Conservation (phyloP, 2,797 vertebrate species). For the Pteropus rufus region DNA sequence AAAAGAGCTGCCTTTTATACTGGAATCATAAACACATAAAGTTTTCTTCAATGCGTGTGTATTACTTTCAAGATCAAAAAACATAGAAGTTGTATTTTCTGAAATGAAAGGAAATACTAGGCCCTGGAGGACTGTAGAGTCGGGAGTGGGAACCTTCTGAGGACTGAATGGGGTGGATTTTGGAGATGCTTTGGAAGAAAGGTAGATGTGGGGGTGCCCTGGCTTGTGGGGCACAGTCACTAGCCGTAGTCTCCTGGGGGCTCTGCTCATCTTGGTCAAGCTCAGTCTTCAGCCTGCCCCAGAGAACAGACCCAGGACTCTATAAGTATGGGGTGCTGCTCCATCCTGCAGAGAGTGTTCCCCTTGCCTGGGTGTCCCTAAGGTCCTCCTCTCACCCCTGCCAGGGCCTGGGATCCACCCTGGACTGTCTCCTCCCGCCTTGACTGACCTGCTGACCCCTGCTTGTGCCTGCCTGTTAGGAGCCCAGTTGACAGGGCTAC, state of each 20-base stretch:
- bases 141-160: not conserved
- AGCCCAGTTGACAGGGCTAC: not conserved
- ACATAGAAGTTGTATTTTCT: not conserved
- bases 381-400: not conserved
- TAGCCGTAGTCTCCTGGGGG: not conserved
- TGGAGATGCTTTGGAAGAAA: not conserved
- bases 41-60: not conserved
- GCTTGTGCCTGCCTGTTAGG: not conserved
- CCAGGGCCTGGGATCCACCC: not conserved
- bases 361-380: not conserved
- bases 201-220: not conserved
- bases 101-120: not conserved
- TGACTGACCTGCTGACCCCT: not conserved
- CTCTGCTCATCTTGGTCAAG: not conserved
- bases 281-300: not conserved
- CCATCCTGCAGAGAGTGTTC: not conserved
- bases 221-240: not conserved
- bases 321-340: accelerated
- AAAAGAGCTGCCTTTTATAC: not conserved
- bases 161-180: not conserved
- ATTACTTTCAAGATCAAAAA: not conserved
- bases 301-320: not conserved
- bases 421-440: not conserved
- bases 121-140: not conserved
- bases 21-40: not conserved